These are phyloP conservation scores for Dynastes hyllus DNA, from an alignment of 2,888 invertebrate species.

Conservation along the genomic window DNA sequence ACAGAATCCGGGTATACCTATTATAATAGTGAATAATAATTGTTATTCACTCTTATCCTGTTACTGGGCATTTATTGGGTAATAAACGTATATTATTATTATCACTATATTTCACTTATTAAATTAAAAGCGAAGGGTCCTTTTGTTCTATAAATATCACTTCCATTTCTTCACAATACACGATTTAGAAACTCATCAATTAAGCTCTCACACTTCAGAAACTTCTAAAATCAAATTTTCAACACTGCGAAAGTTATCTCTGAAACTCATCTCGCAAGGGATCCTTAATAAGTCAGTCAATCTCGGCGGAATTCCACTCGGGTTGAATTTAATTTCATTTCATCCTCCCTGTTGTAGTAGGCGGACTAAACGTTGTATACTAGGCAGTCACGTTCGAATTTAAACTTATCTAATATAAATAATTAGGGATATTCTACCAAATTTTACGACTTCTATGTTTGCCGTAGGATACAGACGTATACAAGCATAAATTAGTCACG, in stretches of 20 bases:
- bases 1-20: too few relatives aligned
- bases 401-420: conserved; percentile 9
- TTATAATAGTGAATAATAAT: too few relatives aligned
- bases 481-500: conserved; percentile 27
- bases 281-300: conserved; percentile 1
- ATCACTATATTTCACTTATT: too few relatives aligned
- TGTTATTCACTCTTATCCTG: too few relatives aligned
- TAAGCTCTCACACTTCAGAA: conserved; percentile 1
- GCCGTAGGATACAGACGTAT: not conserved
- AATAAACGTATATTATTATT: not conserved
- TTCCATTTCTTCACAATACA: too few relatives aligned
- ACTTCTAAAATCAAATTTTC: not conserved
- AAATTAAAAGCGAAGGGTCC: too few relatives aligned
- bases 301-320: conserved; percentile 15
- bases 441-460: conserved; percentile 15
- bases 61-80: too few relatives aligned
- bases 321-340: conserved; percentile 17
- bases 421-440: conserved; percentile 15
- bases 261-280: not conserved
- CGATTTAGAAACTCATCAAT: not conserved
- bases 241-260: not conserved
- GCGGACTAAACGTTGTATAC: not conserved
- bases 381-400: conserved; percentile 13
- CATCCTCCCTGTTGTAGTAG: not conserved
- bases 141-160: too few relatives aligned